Evolutionary conservation across 2,888 invertebrate genomes (phyloP), one percentile per base, ranked within the genome.

Genomic region (Temnothorax unifasciatus): DNA sequence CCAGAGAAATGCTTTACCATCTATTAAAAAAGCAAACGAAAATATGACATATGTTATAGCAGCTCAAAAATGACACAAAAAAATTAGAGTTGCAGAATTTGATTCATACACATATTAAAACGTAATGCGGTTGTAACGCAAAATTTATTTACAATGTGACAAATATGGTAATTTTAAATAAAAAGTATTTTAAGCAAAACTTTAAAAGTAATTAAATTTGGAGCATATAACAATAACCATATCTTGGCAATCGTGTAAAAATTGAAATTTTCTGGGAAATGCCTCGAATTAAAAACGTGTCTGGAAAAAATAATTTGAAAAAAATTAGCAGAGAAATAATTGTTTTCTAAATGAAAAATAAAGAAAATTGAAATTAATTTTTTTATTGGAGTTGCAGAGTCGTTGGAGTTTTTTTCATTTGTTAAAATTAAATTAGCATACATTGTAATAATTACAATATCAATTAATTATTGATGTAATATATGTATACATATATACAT

Each of bases 361-460:
- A 68, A 47, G 8, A 25, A 68, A 44, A 6, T 15, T 47, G 4
- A 0, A 38, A 11, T 44, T 11, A 21, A 64, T n/a, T 41, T 63
- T 61, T 64, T 44, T 44, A 44, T 64, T 21, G 13, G 1, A 34
- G 2, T n/a, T 52, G 6, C 11, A 50, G 15, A 47, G 13, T 11
- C 0, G 21, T n/a, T 68, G 11, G 2, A 13, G 3, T 34, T 9
- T 47, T 25, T 68, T 18, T 47, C 15, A 29, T 3, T 29, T 47
- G 41, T 47, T 68, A 68, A 68, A 47, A 25, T 66, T 47, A 29
- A 47, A 47, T 66, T 29, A 66, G 44, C 9, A 66, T 29, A 25
- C 18, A 66, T 29, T 29, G 18, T 66, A 66, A 47, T 29, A 68
- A 68, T 21, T 68, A 44, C 8, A 47, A 47, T 29, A 29, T 68